Evolutionary conservation across 2,797 vertebrate species (phyloP).

Genomic region (Poliocrania exsul): DNA sequence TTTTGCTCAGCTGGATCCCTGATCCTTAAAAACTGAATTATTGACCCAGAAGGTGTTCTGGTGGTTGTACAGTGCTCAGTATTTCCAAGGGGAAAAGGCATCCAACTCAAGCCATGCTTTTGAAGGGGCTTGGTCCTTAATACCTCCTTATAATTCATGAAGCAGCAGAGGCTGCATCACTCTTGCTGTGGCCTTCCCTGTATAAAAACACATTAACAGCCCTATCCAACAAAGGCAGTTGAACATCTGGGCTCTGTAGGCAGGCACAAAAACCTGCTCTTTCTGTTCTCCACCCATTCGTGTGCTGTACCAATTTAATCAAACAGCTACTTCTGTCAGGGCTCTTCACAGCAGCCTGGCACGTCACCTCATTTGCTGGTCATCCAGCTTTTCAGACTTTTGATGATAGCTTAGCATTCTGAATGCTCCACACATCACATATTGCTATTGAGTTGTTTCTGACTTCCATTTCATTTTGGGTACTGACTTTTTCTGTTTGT

Average conservation of each 20-base stretch:
- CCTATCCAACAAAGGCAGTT: background rate
- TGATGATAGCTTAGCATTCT: background rate
- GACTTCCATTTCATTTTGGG: background rate
- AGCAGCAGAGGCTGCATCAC: background rate
- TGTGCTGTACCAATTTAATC: background rate
- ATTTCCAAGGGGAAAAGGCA: background rate
- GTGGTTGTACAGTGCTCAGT: background rate
- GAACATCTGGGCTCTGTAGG: background rate
- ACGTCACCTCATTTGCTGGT: background rate
- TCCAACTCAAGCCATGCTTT: background rate
- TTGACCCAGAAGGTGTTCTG: background rate
- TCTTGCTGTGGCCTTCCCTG: background rate
- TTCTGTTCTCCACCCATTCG: background rate
- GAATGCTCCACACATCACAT: background rate
- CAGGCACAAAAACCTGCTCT: background rate
- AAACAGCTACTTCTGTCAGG: background rate
- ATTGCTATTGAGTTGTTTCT: background rate
- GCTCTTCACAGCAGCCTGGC: background rate
- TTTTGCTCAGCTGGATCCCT: background rate
- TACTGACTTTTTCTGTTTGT: background rate
- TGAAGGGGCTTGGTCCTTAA: background rate
- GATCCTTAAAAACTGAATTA: background rate
- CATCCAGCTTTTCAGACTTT: background rate
- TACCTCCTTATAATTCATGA: background rate
- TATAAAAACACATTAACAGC: background rate